These are phyloP conservation scores for Piprites chloris DNA, from an alignment of 2,113 vertebrate genomes.

Conservation along the genomic window DNA sequence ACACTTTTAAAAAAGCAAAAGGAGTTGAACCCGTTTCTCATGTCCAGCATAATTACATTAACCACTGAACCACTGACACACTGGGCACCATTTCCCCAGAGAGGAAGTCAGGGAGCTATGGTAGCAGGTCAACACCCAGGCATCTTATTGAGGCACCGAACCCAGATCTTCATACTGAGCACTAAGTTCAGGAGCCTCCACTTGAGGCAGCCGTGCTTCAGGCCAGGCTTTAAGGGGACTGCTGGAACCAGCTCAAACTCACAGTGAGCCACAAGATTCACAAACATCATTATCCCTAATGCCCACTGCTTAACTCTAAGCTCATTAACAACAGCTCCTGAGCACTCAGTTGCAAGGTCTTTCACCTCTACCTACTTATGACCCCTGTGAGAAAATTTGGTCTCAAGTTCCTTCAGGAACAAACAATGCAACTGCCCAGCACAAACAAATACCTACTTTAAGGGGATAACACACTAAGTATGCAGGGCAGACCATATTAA, in stretches of 20 bases:
- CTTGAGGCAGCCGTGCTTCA: neutral
- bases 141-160: neutral
- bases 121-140: fast-evolving
- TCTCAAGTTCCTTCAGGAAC: neutral
- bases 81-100: neutral
- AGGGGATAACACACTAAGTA: constrained; percentile 1
- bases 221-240: neutral
- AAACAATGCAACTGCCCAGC: neutral
- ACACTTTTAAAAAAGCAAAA: neutral
- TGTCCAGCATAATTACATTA: neutral
- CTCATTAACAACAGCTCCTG: constrained; percentile 43
- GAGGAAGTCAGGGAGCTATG: neutral
- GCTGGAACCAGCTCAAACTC: neutral
- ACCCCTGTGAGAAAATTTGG: constrained; percentile 21
- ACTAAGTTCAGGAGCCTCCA: neutral
- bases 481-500: neutral
- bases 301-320: constrained; percentile 38
- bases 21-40: neutral
- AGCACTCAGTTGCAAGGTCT: constrained; percentile 24
- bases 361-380: constrained; percentile 24
- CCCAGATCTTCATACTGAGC: neutral
- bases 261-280: neutral
- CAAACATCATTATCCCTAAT: constrained; percentile 35
- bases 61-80: neutral
- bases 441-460: constrained; percentile 23